A percentile compares a stretch with the other conserved stretches of the same genome.
Conservation (phyloP, 2,888 invertebrate genomes). For the Cactoblastis cactorum region DNA sequence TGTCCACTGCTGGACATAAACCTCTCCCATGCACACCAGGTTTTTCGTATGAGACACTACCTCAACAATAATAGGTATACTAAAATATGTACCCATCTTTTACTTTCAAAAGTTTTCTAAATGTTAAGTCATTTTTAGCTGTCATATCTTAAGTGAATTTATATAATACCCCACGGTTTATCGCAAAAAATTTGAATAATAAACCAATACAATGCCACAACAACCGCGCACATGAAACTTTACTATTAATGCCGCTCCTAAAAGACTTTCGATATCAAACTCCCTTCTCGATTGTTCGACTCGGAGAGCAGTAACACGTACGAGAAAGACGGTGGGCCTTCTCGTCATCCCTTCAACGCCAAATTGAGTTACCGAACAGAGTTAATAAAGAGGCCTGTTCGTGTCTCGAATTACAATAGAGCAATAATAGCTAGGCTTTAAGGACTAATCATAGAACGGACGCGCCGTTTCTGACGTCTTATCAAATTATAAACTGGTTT, state of each 20-base stretch:
- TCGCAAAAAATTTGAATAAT: background rate
- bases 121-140: no score
- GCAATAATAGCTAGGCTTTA: slow-evolving; percentile 38
- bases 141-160: no score
- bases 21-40: no score
- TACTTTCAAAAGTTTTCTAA: no score
- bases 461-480: background rate
- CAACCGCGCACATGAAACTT: background rate
- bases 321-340: slow-evolving; percentile 32
- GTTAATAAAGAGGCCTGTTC: slow-evolving; percentile 64
- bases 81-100: no score
- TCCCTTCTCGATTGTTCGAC: slow-evolving; percentile 30
- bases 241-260: slow-evolving; percentile 23
- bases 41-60: no score
- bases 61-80: no score
- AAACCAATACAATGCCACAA: slow-evolving; percentile 4
- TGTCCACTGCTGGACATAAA: no score
- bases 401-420: slow-evolving; percentile 52
- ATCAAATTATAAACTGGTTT: background rate
- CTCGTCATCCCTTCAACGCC: slow-evolving; percentile 66
- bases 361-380: slow-evolving; percentile 70
- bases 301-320: slow-evolving; percentile 56
- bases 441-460: slow-evolving; percentile 8
- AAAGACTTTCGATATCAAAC: slow-evolving; percentile 26
- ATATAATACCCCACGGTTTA: background rate